Base-by-base conservation (phyloP, 1,140 invertebrate genomes). In the Lepidurus packardi region DNA sequence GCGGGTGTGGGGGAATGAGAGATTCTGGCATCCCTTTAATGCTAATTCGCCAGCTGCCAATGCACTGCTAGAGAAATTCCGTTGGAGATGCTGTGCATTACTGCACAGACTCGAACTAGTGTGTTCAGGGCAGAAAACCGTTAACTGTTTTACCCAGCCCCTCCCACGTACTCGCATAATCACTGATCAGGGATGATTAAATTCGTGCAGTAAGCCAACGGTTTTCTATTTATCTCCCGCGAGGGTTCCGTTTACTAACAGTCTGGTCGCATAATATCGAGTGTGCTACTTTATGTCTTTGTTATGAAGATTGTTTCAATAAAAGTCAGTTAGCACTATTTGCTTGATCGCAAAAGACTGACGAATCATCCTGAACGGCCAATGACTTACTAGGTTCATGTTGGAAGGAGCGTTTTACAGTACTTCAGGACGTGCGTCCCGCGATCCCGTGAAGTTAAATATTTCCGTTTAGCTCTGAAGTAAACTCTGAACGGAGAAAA, bases 21-120 rank as follows among this genome's bases (percentile, higher is more conserved):
- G 53, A 65, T 65, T n/a, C 53, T 65, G 16, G 16, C 21, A 65
- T 9, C 53, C 53, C 53, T 65, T 65, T 65, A 65, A 65, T 65
- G 53, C 13, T 65, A 13, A 65, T n/a, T 7, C 53, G 16, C 53
- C 53, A 65, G 13, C 53, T 65, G 53, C 53, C 53, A 65, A 65
- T 65, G 53, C 53, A 65, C 53, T n/a, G 4, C 16, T 65, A 65
- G 53, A 65, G 53, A 65, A 65, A 65, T 65, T 65, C 53, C 53
- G 53, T 65, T 65, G 53, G 53, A 65, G 53, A 65, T 65, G 53
- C 53, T 65, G 53, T 7, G 53, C 53, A 65, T 65, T 65, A 21
- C 53, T 13, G 21, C 53, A 65, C 53, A 65, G 53, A 13, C 21
- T 65, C 53, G 16, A 21, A 65, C 16, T 65, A 65, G 53, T 8